These are phyloP conservation scores for Emydocephalus ijimae DNA, from an alignment of 2,113 vertebrate species.

Conservation along the genomic window DNA sequence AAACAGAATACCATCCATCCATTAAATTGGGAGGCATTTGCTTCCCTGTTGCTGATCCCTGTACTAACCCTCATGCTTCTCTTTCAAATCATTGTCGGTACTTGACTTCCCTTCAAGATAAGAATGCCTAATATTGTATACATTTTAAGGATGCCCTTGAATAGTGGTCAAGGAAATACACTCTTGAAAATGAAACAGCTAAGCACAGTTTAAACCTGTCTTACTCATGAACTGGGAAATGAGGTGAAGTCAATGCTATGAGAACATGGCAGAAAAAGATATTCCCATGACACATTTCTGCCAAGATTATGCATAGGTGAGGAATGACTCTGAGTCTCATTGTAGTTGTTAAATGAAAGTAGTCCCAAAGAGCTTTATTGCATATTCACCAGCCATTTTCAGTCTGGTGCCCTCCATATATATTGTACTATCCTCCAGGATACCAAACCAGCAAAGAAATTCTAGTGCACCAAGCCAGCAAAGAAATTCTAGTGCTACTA, in stretches of 20 bases:
- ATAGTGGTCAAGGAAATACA: neutral
- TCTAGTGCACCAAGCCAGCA: neutral
- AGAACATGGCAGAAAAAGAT: neutral
- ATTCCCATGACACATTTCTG: neutral
- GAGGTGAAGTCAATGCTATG: neutral
- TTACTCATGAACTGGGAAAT: neutral
- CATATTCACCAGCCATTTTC: neutral
- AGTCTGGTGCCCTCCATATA: neutral
- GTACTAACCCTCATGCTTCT: neutral
- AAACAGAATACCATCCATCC: neutral
- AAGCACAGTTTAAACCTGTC: neutral
- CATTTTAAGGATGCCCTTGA: neutral
- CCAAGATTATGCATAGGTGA: neutral
- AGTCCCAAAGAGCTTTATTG: neutral
- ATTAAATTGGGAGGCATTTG: neutral
- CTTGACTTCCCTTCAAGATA: neutral
- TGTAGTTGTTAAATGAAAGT: neutral
- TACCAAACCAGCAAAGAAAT: neutral
- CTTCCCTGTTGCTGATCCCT: neutral
- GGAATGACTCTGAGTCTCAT: neutral
- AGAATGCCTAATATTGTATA: neutral
- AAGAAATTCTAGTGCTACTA: neutral
- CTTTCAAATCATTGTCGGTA: neutral
- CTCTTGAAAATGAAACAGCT: neutral
- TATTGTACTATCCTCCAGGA: neutral